phyloP scores from a whole-genome alignment of 2,113 vertebrate species.

The Phrynosoma blainvillii region DNA sequence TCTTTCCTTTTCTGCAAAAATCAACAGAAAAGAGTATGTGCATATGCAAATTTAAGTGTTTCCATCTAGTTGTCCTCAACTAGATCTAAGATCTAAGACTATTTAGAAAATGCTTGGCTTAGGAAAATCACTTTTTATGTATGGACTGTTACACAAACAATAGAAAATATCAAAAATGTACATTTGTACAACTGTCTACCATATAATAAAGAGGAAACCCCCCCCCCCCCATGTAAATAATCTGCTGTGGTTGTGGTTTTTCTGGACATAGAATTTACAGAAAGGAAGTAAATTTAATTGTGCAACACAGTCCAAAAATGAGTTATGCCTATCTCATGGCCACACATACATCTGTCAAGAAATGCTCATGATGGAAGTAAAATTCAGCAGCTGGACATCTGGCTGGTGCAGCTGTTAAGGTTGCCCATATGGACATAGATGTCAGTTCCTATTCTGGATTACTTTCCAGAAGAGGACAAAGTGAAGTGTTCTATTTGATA shows the following conservation, averaged over 20 bases:
- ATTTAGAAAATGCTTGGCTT: not conserved
- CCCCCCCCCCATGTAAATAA: not conserved
- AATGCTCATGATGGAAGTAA: not conserved
- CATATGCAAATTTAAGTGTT: no score
- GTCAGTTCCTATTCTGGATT: slow-evolving; percentile 50
- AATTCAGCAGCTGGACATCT: slow-evolving; percentile 52
- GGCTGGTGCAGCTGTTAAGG: slow-evolving; percentile 50
- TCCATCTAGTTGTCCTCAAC: not conserved
- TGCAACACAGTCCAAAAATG: slow-evolving; percentile 13
- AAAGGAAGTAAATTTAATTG: slow-evolving; percentile 39
- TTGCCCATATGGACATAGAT: slow-evolving; percentile 33
- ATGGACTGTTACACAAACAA: accelerated
- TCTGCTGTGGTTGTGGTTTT: not conserved
- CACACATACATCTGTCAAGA: not conserved
- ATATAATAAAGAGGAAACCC: not conserved
- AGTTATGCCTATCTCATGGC: slow-evolving; percentile 15
- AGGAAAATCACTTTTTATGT: not conserved
- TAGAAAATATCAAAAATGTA: not conserved
- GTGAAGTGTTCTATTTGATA: slow-evolving; percentile 30
- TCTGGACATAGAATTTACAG: not conserved
- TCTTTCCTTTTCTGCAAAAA: not conserved
- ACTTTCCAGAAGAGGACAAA: slow-evolving; percentile 43
- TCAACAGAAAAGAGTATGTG: not conserved
- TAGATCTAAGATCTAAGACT: not conserved
- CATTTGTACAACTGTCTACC: not conserved